Evolutionary conservation across 2,797 vertebrate genomes (phyloP).

Genomic region (Pelodytes ibericus): DNA sequence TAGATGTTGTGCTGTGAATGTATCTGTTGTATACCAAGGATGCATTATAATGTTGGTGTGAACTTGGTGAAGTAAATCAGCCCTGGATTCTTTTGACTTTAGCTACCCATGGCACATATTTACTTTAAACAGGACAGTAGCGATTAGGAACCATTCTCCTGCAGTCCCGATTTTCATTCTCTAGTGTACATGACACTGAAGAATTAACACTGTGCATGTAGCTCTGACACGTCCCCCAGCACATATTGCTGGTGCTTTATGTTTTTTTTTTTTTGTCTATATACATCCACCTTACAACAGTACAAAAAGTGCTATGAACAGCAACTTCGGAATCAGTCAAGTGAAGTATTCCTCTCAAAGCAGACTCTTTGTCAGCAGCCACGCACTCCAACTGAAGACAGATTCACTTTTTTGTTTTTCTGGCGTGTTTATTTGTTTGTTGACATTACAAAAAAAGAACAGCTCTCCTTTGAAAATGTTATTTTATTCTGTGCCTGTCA

Average conservation of each 20-base stretch:
- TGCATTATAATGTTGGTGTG: too few species aligned
- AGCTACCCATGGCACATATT: too few species aligned
- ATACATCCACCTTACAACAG: neutral
- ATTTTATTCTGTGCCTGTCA: conserved; percentile 17
- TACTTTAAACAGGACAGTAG: too few species aligned
- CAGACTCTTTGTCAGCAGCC: conserved; percentile 2
- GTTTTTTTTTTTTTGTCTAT: neutral
- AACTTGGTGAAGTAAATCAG: too few species aligned
- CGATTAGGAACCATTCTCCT: too few species aligned
- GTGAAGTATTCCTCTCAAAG: conserved; percentile 7
- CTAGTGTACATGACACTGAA: too few species aligned
- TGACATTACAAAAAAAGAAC: conserved; percentile 16
- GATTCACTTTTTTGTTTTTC: conserved; percentile 14
- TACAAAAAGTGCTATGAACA: neutral
- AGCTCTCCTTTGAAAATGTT: conserved; percentile 3
- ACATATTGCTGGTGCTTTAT: neutral
- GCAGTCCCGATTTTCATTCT: too few species aligned
- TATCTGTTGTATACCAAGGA: too few species aligned
- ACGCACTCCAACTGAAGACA: neutral
- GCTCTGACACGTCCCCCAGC: too few species aligned
- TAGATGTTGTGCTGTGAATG: too few species aligned
- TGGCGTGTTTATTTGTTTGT: conserved; percentile 18
- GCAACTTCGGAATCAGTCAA: conserved; percentile 9
- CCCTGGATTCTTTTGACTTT: too few species aligned
- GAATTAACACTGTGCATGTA: too few species aligned